Percentiles rank a stretch among this genome's conserved stretches.
These are phyloP conservation scores for Pharmacophagus antenor DNA, from an alignment of 2,888 invertebrate genomes.

Conservation along the genomic window DNA sequence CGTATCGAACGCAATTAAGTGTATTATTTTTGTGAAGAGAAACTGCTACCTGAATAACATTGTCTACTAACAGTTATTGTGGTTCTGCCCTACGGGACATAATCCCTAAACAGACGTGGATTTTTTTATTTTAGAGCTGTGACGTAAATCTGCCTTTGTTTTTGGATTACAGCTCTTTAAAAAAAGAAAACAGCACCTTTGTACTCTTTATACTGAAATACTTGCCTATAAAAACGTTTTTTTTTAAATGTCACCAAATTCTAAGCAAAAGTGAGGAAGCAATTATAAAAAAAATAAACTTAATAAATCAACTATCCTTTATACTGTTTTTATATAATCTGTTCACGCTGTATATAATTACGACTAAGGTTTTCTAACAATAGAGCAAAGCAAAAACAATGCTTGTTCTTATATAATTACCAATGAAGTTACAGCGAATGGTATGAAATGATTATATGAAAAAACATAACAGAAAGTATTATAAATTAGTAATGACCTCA, in stretches of 20 bases:
- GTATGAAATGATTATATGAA: too few relatives aligned
- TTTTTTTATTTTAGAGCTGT: constrained; percentile 64
- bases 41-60: constrained; percentile 70
- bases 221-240: constrained; percentile 14
- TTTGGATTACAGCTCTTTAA: constrained; percentile 47
- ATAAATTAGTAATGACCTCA: background rate
- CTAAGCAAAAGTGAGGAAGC: constrained; percentile 12
- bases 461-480: background rate
- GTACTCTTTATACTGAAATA: constrained; percentile 17
- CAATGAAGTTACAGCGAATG: too few relatives aligned
- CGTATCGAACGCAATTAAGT: constrained; percentile 35
- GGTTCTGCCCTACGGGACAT: constrained; percentile 56
- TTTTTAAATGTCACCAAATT: constrained; percentile 6
- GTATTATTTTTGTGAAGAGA: constrained; percentile 47
- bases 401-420: too few relatives aligned
- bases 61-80: constrained; percentile 64
- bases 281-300: background rate
- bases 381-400: too few relatives aligned
- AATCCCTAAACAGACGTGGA: constrained; percentile 68
- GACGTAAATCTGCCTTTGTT: constrained; percentile 64
- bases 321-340: too few relatives aligned
- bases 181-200: constrained; percentile 27
- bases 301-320: too few relatives aligned
- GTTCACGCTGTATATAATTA: too few relatives aligned
- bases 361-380: too few relatives aligned